Evolutionary conservation across 2,888 invertebrate species (phyloP).

Genomic region (Mesoligia furuncula): DNA sequence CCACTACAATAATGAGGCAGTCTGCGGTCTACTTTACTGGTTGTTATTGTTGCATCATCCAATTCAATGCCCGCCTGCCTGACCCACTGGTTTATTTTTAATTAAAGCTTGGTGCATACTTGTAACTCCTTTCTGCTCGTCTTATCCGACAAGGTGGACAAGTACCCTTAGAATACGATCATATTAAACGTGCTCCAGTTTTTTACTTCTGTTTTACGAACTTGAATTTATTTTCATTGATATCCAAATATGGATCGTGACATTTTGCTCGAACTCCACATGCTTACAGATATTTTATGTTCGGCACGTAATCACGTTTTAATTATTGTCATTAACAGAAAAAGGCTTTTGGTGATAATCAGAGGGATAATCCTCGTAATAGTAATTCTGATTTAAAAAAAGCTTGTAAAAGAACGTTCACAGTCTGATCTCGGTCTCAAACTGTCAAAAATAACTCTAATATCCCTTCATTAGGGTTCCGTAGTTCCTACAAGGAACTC

Average conservation of each 20-base stretch:
- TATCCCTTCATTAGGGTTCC: too few species aligned
- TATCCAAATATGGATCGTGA: slow-evolving; percentile 50
- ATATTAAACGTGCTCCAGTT: slow-evolving; percentile 45
- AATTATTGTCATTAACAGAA: neutral
- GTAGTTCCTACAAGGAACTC: too few species aligned
- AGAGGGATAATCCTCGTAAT: neutral
- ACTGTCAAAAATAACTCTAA: too few species aligned
- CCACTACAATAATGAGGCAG: neutral
- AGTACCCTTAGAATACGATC: slow-evolving; percentile 51
- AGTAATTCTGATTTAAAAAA: neutral
- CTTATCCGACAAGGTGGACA: slow-evolving; percentile 52
- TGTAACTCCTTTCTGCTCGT: slow-evolving; percentile 47
- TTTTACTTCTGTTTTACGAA: slow-evolving; percentile 46
- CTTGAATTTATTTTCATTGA: slow-evolving; percentile 44
- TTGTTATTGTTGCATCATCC: slow-evolving; percentile 9
- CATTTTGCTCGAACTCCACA: slow-evolving; percentile 6
- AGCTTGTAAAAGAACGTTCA: too few species aligned
- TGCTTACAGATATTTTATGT: neutral
- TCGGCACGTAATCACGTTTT: neutral
- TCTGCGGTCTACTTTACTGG: neutral
- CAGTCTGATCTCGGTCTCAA: too few species aligned
- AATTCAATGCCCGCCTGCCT: slow-evolving; percentile 1
- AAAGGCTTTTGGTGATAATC: neutral
- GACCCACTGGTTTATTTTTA: slow-evolving; percentile 34
- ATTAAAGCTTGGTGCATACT: slow-evolving; percentile 2